These are phyloP conservation scores for Drosophila oshimai DNA, from an alignment of 1,140 invertebrate genomes.

Conservation along the genomic window DNA sequence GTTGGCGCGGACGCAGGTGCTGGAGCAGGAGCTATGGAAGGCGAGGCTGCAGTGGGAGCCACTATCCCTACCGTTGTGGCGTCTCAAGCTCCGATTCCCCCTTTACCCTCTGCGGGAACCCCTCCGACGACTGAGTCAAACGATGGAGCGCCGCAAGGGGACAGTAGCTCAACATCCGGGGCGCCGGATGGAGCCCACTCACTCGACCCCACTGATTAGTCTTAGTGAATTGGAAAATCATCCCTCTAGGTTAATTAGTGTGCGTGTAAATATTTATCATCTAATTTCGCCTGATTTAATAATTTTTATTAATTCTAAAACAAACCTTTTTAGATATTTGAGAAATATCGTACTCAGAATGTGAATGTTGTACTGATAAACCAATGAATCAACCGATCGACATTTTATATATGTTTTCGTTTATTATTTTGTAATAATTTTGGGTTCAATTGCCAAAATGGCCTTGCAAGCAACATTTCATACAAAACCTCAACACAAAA, in stretches of 20 bases:
- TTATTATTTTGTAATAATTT: conserved; percentile 18
- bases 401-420: conserved; percentile 18
- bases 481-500: not conserved
- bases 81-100: not conserved
- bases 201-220: conserved; percentile 79
- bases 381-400: conserved; percentile 33
- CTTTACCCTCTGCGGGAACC: conserved; percentile 1
- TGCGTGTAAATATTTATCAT: conserved; percentile 81
- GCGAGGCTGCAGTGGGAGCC: not conserved
- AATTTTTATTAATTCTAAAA: conserved; percentile 72
- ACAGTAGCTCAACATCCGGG: conserved; percentile 25
- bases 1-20: conserved; percentile 4
- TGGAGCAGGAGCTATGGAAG: not conserved
- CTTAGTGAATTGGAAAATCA: conserved; percentile 64
- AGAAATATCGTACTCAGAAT: conserved; percentile 74
- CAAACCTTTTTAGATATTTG: conserved; percentile 70
- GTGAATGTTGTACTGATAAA: conserved; percentile 73
- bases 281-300: conserved; percentile 58
- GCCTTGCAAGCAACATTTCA: no score
- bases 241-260: conserved; percentile 71
- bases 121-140: not conserved
- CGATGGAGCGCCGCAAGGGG: not conserved
- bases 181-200: conserved; percentile 20
- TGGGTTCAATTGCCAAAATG: not conserved
- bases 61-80: not conserved